phyloP scores from a whole-genome alignment of 1,140 invertebrate species.

The Prorops nasuta region DNA sequence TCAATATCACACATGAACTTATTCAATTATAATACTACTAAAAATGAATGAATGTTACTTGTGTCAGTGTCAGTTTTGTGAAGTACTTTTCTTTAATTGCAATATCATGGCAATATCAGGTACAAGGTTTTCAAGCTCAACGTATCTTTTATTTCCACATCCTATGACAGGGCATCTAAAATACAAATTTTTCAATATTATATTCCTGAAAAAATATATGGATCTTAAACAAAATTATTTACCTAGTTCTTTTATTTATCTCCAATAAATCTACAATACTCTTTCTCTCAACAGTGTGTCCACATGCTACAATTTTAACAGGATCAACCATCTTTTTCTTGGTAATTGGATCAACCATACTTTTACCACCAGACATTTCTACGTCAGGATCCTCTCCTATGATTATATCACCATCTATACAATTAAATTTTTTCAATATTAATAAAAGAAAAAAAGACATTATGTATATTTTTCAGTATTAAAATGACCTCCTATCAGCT shows the following conservation, averaged over 20 bases:
- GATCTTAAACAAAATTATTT: constrained; percentile 1
- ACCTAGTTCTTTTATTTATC: constrained; percentile 49
- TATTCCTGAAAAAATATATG: background rate
- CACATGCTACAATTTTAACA: constrained; percentile 57
- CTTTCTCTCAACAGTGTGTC: constrained; percentile 58
- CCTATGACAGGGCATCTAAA: background rate
- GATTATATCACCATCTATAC: constrained; percentile 3
- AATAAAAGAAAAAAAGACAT: background rate
- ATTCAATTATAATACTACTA: no score
- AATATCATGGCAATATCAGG: background rate
- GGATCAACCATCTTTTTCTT: constrained; percentile 57
- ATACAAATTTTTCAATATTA: background rate
- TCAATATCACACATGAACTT: no score
- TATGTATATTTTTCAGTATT: background rate
- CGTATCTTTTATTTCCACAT: background rate
- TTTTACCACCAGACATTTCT: constrained; percentile 39
- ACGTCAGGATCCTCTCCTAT: constrained; percentile 15
- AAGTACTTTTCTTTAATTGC: background rate
- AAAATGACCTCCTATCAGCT: constrained; percentile 23
- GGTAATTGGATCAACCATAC: constrained; percentile 59
- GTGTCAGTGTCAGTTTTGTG: background rate
- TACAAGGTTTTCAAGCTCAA: background rate
- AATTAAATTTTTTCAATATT: background rate
- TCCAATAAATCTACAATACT: constrained; percentile 49
- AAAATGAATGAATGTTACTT: background rate